Base-by-base conservation (phyloP, 2,113 vertebrate species). In the Spheniscus mendiculus region DNA sequence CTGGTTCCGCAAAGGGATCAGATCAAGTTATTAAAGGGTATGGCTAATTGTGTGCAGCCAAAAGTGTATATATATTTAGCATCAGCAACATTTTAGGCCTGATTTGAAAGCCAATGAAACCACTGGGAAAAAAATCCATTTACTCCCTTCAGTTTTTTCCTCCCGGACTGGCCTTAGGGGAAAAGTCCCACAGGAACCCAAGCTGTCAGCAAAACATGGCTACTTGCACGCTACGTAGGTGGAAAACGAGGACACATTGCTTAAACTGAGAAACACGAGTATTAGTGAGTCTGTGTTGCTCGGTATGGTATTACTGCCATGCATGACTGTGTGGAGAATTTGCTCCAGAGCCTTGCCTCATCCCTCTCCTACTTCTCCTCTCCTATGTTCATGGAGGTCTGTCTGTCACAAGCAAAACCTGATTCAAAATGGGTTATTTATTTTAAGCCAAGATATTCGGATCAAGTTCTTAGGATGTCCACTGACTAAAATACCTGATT, bases 381-480 rank as follows among this genome's bases (percentile, higher is more conserved):
- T 77, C 23, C 36, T 36, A 0, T 66, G 15, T 34, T 81, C 3
- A 2, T 26, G 44, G 40, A 81, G 29, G 27, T 83, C 56, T 90
- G 26, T 38, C 26, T 74, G 27, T 47, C 63, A 93, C 56, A 90
- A 59, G 15, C 2, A 81, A 88, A 90, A 83, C 58, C 52, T n/a
- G 23, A 30, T 26, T 74, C 72, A 79, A 90, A 95, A 55, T 63
- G 49, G 69, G 83, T 90, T 97, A 55, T 84, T 95, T 97, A 97
- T 96, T 97, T 97, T 95, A 96, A 92, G 88, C 27, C 83, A 93
- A 73, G 80, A 50, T 3, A 3, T 55, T 80, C 0, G 3, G 92
- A 94, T 96, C 70, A 97, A 83, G 81, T 72, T 96, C 93, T 97
- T 96, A 93, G 73, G 78, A 95, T 53, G 83, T 50, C 56, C 71